Evolutionary conservation across 2,797 vertebrate species (phyloP).

Genomic region (Epinephelus malabaricus): DNA sequence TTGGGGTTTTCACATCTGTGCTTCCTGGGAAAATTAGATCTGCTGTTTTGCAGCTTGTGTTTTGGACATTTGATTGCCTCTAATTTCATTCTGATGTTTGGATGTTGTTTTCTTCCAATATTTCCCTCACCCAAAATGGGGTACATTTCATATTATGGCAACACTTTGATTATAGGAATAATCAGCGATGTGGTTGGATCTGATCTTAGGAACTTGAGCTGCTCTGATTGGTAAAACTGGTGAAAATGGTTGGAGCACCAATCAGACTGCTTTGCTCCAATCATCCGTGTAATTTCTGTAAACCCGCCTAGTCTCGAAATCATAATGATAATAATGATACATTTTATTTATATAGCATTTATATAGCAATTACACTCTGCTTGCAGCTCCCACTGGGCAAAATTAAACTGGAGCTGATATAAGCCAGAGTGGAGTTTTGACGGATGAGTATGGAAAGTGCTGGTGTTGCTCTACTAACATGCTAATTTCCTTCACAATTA

Average conservation of each 20-base stretch:
- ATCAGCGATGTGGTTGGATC: slow-evolving; percentile 36
- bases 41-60: slow-evolving; percentile 19
- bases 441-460: slow-evolving; percentile 16
- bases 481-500: slow-evolving; percentile 23
- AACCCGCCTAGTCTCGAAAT: slow-evolving; percentile 29
- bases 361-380: slow-evolving; percentile 46
- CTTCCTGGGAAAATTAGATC: neutral
- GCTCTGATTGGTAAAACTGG: slow-evolving; percentile 50
- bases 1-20: slow-evolving; percentile 1
- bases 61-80: slow-evolving; percentile 41
- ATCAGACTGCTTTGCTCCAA: slow-evolving; percentile 41
- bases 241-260: slow-evolving; percentile 23
- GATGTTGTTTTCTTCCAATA: slow-evolving; percentile 19
- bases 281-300: slow-evolving; percentile 43
- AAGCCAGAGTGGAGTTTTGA: slow-evolving; percentile 26
- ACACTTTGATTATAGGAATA: slow-evolving; percentile 49
- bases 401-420: slow-evolving; percentile 40
- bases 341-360: slow-evolving; percentile 54
- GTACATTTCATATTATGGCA: slow-evolving; percentile 11
- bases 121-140: neutral
- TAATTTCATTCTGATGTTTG: slow-evolving; percentile 45
- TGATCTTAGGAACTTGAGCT: slow-evolving; percentile 12
- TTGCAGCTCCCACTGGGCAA: slow-evolving; percentile 53
- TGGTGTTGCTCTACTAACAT: slow-evolving; percentile 15
- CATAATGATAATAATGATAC: slow-evolving; percentile 24